Evolutionary conservation across 2,888 invertebrate species (phyloP).

Genomic region (Stenolophus ochropezus): DNA sequence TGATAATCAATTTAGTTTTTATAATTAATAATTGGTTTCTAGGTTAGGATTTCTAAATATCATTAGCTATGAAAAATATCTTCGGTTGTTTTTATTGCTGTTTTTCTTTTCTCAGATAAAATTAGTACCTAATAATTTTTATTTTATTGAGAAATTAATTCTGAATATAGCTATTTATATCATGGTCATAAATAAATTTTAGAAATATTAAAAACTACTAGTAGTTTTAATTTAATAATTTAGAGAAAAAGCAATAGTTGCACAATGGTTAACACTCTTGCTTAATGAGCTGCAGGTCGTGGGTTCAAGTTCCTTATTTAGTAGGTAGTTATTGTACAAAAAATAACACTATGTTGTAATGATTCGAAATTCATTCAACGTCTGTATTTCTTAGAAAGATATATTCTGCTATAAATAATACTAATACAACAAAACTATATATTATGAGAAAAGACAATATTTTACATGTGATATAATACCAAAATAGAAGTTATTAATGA

Average conservation of each 20-base stretch:
- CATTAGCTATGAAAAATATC: constrained; percentile 5
- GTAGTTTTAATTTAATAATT: neutral
- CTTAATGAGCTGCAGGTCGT: neutral
- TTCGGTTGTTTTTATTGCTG: neutral
- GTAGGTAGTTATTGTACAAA: too few species aligned
- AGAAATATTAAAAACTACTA: neutral
- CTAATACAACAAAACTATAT: too few species aligned
- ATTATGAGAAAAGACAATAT: too few species aligned
- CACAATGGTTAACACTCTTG: neutral
- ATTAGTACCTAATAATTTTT: neutral
- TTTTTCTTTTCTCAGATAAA: neutral
- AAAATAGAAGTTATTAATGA: too few species aligned
- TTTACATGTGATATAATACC: too few species aligned
- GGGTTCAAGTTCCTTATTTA: neutral
- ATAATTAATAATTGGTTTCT: constrained; percentile 23
- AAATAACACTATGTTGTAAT: too few species aligned
- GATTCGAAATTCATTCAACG: too few species aligned
- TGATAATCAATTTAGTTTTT: constrained; percentile 39
- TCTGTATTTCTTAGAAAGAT: too few species aligned
- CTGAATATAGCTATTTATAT: neutral
- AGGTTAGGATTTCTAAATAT: constrained; percentile 13
- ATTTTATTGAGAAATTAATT: constrained; percentile 2
- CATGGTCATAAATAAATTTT: neutral
- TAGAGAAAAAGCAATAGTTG: neutral
- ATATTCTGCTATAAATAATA: too few species aligned